A percentile compares a stretch with the other conserved stretches of the same genome.
Evolutionary conservation across 2,113 vertebrate genomes (phyloP).

Genomic region (Petaurus breviceps): DNA sequence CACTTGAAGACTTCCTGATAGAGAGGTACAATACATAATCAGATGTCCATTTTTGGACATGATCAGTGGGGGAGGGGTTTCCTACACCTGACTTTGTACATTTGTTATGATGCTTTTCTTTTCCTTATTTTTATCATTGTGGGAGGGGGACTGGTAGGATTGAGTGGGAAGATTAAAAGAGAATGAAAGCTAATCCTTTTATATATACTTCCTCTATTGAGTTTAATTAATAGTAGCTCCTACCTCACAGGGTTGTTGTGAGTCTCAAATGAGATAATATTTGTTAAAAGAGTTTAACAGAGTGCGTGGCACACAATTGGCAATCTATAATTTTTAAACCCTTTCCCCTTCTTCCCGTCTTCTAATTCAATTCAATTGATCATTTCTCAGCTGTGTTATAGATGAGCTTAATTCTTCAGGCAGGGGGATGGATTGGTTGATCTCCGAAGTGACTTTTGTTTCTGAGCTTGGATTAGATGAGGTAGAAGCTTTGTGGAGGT

Average conservation of each 20-base stretch:
- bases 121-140: not conserved
- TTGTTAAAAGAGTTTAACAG: too few species aligned
- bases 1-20: not conserved
- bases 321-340: not conserved
- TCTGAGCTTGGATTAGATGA: not conserved
- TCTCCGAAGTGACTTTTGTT: not conserved
- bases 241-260: not conserved
- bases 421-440: not conserved
- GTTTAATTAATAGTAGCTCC: not conserved
- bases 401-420: not conserved
- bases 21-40: not conserved
- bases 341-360: not conserved
- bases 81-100: not conserved
- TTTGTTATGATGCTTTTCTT: not conserved
- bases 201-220: not conserved
- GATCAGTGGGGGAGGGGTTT: not conserved
- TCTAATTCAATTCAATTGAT: not conserved
- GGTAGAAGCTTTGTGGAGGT: not conserved
- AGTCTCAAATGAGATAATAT: not conserved
- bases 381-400: not conserved
- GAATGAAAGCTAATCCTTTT: not conserved
- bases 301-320: not conserved
- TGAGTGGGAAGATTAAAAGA: not conserved
- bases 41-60: not conserved
- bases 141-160: not conserved